Evolutionary conservation across 1,140 invertebrate genomes (phyloP).

Genomic region (Coenobita brevimanus): DNA sequence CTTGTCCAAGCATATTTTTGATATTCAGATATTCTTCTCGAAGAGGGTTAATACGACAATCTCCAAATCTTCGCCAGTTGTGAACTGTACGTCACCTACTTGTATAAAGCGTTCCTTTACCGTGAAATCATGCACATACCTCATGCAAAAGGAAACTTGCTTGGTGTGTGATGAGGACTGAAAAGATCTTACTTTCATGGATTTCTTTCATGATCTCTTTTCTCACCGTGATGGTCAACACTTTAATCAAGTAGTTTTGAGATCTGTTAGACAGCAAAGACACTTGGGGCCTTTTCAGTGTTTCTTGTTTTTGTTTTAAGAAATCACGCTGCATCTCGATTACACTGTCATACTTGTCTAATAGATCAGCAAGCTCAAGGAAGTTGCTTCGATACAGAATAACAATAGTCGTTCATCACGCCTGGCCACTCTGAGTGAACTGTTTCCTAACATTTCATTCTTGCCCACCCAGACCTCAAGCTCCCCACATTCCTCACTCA

Average conservation of each 20-base stretch:
- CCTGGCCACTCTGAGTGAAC: too few species aligned
- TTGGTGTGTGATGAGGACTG: neutral
- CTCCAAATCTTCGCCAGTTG: too few species aligned
- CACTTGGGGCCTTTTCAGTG: too few species aligned
- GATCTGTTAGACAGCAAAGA: too few species aligned
- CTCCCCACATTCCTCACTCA: too few species aligned
- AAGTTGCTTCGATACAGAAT: too few species aligned
- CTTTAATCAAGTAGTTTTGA: slow-evolving; percentile 9
- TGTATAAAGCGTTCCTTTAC: neutral
- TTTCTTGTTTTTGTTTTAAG: neutral
- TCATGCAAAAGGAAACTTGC: neutral
- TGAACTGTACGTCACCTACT: neutral
- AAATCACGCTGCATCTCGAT: neutral
- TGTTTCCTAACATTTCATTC: too few species aligned
- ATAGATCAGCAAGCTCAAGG: slow-evolving; percentile 1
- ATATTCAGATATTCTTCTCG: neutral
- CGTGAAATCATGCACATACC: neutral
- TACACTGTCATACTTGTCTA: slow-evolving; percentile 30
- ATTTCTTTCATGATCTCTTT: too few species aligned
- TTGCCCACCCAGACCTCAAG: too few species aligned
- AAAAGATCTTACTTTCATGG: too few species aligned
- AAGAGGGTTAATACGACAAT: neutral
- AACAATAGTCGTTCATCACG: too few species aligned
- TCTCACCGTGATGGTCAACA: neutral
- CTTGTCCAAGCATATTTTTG: neutral